A percentile compares a stretch with the other conserved stretches of the same genome.
Conservation (phyloP, 2,113 vertebrate genomes). For the Malurus cyaneus region DNA sequence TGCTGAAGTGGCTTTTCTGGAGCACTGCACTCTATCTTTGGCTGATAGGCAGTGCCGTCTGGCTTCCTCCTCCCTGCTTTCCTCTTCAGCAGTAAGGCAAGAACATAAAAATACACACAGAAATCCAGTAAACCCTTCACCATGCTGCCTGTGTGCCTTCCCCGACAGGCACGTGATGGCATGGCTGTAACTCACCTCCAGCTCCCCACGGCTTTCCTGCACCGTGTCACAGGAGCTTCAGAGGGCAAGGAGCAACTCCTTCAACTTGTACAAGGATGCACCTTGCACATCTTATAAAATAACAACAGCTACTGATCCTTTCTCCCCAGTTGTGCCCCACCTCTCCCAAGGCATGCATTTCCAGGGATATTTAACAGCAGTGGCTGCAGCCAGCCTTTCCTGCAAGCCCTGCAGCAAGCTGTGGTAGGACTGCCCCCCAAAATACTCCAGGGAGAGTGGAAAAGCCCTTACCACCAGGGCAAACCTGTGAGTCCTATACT, state of each 20-base stretch:
- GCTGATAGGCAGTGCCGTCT: slow-evolving; percentile 60
- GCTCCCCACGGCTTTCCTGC: background rate
- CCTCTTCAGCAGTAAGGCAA: slow-evolving; percentile 50
- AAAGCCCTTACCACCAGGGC: background rate
- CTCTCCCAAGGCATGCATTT: background rate
- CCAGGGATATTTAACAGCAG: background rate
- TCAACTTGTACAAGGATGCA: background rate
- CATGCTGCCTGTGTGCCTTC: background rate
- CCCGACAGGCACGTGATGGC: background rate
- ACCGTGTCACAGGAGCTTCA: background rate
- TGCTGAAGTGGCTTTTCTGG: slow-evolving; percentile 63
- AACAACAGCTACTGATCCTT: background rate
- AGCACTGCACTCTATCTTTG: slow-evolving; percentile 64
- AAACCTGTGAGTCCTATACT: accelerated
- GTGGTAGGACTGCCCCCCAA: background rate
- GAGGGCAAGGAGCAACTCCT: background rate
- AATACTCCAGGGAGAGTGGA: background rate
- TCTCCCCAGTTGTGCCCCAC: background rate
- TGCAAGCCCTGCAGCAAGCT: background rate
- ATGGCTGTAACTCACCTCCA: background rate
- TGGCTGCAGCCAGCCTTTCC: background rate
- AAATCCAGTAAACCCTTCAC: slow-evolving; percentile 46
- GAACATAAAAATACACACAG: slow-evolving; percentile 61
- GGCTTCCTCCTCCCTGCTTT: slow-evolving; percentile 56
- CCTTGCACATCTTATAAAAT: background rate